Evolutionary conservation across 2,888 invertebrate genomes (phyloP), one percentile per base, ranked within the genome.

Genomic region (Pandemis cinnamomeana): DNA sequence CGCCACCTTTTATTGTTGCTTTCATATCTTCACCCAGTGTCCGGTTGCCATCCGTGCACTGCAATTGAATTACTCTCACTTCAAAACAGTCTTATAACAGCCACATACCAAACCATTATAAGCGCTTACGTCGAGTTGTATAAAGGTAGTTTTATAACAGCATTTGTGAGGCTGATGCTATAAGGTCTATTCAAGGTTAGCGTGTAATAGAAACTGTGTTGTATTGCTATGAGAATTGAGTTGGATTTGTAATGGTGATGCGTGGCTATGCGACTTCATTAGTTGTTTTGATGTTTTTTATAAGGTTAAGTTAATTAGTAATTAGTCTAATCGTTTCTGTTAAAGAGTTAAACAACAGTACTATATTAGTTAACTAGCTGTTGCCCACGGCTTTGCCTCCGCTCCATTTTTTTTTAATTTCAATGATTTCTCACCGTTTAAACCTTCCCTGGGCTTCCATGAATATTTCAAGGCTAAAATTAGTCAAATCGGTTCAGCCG

Each of bases 1-100:
- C 89, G 87, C 86, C 89, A 91, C 93, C 93, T 93, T 93, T 93
- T 93, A 92, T 92, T 91, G 92, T 89, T 86, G 88, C 92, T 92
- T 92, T 92, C 91, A 91, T 90, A 85, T 84, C 75, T 67, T 67
- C 88, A 82, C 85, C 88, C 91, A 90, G 92, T 92, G 92, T 93
- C 92, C 91, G 91, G 92, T 93, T 90, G 90, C 91, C 89, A 91
- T 91, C 91, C 91, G 89, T 83, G 82, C 80, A 77, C 80, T 77
- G 79, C 91, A 93, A 92, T 92, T 93, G 89, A 78, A 79, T 75
- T 11, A 75, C 78, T 81, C 42, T 53, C 86, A 73, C 73, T 72
- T 69, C 81, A 79, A 80, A 87, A 86, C 71, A 79, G 72, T 84
- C 55, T 20, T 76, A 81, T 71, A 62, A 69, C 71, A 70, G 42